These are phyloP conservation scores for Homalodisca vitripennis DNA, from an alignment of 1,140 invertebrate species.

Conservation along the genomic window DNA sequence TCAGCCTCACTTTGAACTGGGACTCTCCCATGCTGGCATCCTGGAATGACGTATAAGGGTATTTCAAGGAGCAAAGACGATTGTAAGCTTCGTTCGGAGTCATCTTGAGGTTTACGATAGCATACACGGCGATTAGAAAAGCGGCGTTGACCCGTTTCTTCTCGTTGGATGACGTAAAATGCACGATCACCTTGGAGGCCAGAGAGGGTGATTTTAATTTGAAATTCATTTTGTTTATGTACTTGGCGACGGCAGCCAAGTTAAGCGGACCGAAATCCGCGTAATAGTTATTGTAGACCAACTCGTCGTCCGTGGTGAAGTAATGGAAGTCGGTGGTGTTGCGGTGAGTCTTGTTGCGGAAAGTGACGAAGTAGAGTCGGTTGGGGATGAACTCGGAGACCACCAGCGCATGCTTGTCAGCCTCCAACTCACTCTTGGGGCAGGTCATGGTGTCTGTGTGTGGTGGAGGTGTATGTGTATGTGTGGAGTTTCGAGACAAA, in stretches of 20 bases:
- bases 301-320: constrained; percentile 88
- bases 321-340: constrained; percentile 86
- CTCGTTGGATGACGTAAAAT: constrained; percentile 85
- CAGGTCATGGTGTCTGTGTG: constrained; percentile 5
- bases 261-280: constrained; percentile 97
- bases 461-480: background rate
- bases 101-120: constrained; percentile 82
- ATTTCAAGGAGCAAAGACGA: constrained; percentile 53
- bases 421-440: constrained; percentile 2
- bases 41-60: constrained; percentile 58
- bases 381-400: constrained; percentile 55
- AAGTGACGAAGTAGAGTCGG: constrained; percentile 89
- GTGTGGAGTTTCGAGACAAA: background rate
- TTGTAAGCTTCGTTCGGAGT: constrained; percentile 77
- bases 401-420: constrained; percentile 4
- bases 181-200: constrained; percentile 78
- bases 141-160: constrained; percentile 72
- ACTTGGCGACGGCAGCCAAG: constrained; percentile 90
- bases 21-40: constrained; percentile 65
- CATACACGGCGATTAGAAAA: constrained; percentile 67
- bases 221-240: constrained; percentile 82
- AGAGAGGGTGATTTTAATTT: constrained; percentile 63
- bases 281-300: constrained; percentile 96
- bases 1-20: constrained; percentile 75
- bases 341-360: constrained; percentile 71